phyloP scores from a whole-genome alignment of 2,797 vertebrate genomes.

The Chelonia mydas region DNA sequence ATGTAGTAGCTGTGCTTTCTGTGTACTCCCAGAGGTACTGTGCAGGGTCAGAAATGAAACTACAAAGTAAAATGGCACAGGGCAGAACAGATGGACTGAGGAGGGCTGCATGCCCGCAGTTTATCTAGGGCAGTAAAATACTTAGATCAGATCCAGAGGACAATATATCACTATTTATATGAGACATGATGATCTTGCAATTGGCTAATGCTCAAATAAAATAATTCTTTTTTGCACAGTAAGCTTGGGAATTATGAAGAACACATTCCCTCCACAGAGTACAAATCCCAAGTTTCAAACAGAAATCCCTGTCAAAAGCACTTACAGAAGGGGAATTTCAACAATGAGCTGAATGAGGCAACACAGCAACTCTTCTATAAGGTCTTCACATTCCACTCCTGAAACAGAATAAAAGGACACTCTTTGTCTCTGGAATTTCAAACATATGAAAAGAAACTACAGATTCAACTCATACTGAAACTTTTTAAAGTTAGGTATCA shows the following conservation, averaged over 20 bases:
- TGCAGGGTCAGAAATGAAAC: rapidly evolving
- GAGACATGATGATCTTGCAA: not conserved
- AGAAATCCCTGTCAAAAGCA: constrained; percentile 35
- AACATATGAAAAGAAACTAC: not conserved
- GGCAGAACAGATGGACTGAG: not conserved
- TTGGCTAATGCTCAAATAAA: not conserved
- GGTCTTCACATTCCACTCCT: constrained; percentile 89
- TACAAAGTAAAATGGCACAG: not conserved
- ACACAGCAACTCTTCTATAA: constrained; percentile 94
- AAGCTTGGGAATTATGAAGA: not conserved
- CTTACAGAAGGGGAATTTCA: constrained; percentile 95
- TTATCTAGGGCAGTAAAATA: not conserved
- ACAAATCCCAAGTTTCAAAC: not conserved
- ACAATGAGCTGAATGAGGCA: constrained; percentile 96
- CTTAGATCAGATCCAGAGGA: not conserved
- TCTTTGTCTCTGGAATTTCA: not conserved
- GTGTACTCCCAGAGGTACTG: not conserved
- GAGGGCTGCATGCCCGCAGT: not conserved
- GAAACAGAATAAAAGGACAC: constrained; percentile 34
- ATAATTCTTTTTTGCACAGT: not conserved
- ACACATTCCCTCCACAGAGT: not conserved
- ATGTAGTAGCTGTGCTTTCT: not conserved
- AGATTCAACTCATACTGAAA: not conserved
- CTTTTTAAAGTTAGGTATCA: not conserved
- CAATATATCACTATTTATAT: not conserved